phyloP scores from a whole-genome alignment of 2,888 invertebrate species.

The Clusia tigrina region DNA sequence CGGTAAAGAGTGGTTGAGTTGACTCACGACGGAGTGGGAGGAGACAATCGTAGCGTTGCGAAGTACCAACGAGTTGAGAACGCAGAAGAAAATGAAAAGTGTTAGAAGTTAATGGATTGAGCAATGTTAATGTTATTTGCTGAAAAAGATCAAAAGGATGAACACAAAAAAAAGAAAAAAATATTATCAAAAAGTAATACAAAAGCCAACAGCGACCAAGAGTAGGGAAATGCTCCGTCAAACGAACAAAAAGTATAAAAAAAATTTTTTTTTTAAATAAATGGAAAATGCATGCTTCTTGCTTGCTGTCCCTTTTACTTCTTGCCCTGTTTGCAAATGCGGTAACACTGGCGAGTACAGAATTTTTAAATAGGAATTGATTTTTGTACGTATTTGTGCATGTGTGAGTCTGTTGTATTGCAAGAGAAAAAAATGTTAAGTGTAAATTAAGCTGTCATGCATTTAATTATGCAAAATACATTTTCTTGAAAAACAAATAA shows the following conservation, averaged over 20 bases:
- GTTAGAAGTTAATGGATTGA: constrained; percentile 47
- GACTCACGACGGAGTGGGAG: not conserved
- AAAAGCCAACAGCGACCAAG: not conserved
- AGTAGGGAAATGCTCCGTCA: not conserved
- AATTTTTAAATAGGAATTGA: not conserved
- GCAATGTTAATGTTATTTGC: constrained; percentile 46
- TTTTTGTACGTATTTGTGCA: constrained; percentile 3
- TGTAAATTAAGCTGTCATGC: constrained; percentile 2
- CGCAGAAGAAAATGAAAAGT: constrained; percentile 18
- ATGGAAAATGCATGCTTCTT: constrained; percentile 12
- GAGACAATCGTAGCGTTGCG: not conserved
- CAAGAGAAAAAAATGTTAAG: not conserved
- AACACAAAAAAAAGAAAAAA: not conserved
- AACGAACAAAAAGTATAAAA: not conserved
- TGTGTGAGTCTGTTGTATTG: not conserved
- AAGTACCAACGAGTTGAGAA: not conserved
- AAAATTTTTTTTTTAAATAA: too few species aligned
- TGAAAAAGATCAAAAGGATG: constrained; percentile 16
- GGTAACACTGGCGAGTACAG: not conserved
- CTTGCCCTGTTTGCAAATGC: too few species aligned
- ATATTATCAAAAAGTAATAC: not conserved
- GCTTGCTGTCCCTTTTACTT: too few species aligned
- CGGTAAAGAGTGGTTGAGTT: not conserved
- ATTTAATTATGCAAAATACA: constrained; percentile 17
- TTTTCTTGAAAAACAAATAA: too few species aligned